Base-by-base conservation (phyloP, 2,113 vertebrate species). In the Oncorhynchus masou region DNA sequence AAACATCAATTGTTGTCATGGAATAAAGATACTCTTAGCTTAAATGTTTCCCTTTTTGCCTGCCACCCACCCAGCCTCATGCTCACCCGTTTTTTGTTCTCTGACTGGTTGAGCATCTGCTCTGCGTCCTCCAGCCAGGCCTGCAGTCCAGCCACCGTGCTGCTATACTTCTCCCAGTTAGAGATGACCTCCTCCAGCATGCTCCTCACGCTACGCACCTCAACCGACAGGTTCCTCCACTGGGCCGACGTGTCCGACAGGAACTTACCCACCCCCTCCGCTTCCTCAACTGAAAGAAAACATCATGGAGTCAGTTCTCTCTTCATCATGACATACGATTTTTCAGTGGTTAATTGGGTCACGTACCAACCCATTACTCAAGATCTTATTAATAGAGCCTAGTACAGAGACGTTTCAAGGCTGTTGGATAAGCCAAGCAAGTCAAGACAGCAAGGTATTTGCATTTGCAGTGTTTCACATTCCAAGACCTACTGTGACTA, bases 111-210 rank as follows among this genome's bases (percentile, higher is more conserved):
- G 45, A 99, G 91, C 96, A 97, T 96, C 83, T 97, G 96, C 83
- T 99, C 98, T 0, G 95, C 98, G 71, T 99, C 97, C 82, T 99
- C 98, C 16, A 99, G 92, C 97, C 97, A 99, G 75, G 96, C 97
- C 82, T 99, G 98, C 68, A 99, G 90, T 68, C 92, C 91, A n/a
- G 95, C 94, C 81, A 99, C 97, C 0, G 95, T 96, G 85, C 91
- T 92, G 74, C 93, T 95, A 1, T 99, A 99, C 74, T 97, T 96
- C 80, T 98, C 96, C 98, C 98, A 99, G 87, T 99, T 99, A 54
- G 95, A 88, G 57, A 98, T 93, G 31, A 99, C 98, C 88, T 99
- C 98, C 82, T 99, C 97, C 85, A 99, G 91, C 98, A 99, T 99
- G 91, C 97, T 99, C 75, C 95, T 93, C 11, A 99, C 98, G 0